Percentiles rank a stretch among this genome's conserved stretches.
Evolutionary conservation across 2,113 vertebrate genomes (phyloP).

Genomic region (Rhinogobius similis): DNA sequence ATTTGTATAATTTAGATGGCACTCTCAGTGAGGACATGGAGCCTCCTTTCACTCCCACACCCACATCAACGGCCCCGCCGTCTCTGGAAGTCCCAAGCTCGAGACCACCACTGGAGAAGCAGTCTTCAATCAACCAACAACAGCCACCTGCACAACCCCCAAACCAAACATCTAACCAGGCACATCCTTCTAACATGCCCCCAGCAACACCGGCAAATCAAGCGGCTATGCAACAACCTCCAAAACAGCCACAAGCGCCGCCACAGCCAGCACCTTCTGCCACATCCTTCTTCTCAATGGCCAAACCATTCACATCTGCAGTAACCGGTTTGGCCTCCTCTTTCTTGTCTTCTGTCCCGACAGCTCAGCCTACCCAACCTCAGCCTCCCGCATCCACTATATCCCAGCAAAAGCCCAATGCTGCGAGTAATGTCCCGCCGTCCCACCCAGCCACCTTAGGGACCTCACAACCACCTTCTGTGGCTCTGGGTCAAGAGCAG

Average conservation of each 20-base stretch:
- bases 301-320: constrained; percentile 77
- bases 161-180: constrained; percentile 57
- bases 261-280: constrained; percentile 61
- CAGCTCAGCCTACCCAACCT: constrained; percentile 58
- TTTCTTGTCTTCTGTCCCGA: constrained; percentile 69
- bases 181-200: constrained; percentile 35
- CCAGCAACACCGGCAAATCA: constrained; percentile 55
- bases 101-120: constrained; percentile 80
- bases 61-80: constrained; percentile 58
- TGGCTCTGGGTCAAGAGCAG: constrained; percentile 44
- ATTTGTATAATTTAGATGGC: constrained; percentile 74
- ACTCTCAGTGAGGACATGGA: constrained; percentile 76
- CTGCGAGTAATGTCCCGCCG: constrained; percentile 41
- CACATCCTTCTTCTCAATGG: constrained; percentile 79
- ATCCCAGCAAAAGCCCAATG: constrained; percentile 44
- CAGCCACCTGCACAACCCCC: constrained; percentile 54
- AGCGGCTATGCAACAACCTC: constrained; percentile 36
- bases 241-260: constrained; percentile 60
- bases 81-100: constrained; percentile 45
- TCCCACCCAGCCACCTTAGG: constrained; percentile 58
- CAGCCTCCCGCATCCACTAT: constrained; percentile 52
- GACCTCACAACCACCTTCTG: constrained; percentile 46
- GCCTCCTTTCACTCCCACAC: constrained; percentile 75
- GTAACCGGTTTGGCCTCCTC: constrained; percentile 70
- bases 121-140: constrained; percentile 75